Evolutionary conservation across 2,888 invertebrate genomes (phyloP), one percentile per base, ranked within the genome.

Genomic region (Ornithoptera priamus): DNA sequence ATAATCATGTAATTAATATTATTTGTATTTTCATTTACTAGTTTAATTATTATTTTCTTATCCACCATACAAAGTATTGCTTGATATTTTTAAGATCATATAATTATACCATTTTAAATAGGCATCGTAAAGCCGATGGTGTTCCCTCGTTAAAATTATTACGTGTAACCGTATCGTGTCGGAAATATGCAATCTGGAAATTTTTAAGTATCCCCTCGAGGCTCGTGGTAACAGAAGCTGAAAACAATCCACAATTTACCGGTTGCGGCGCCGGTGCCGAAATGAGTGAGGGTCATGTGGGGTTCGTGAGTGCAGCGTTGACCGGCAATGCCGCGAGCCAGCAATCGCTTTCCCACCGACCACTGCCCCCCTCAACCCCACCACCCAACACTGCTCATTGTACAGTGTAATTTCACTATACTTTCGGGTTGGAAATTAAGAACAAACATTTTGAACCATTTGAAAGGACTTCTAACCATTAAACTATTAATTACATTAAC

Each of bases 261-360:
- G 77, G 80, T 84, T 81, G 83, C 82, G 85, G 83, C 84, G 85
- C 85, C 81, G 84, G 83, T 87, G 85, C 85, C 88, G 85, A 88
- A 90, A 85, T 83, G 85, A 87, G 83, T 83, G 81, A 80, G 80
- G 81, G 82, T 81, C 83, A 81, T 81, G 84, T 80, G 81, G 81
- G 79, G 79, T 81, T 88, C 90, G 92, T 90, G 91, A 90, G 90
- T 85, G 89, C 81, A 87, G 86, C 80, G 82, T 86, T 86, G 83
- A 86, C 87, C 87, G 87, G 88, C 87, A 87, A 88, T 86, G 90
- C 92, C 91, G 85, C 88, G 77, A 90, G 91, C 91, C 83, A 85
- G 77, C 81, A 79, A 79, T 75, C 78, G 83, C 81, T 87, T 91
- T 90, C 92, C 91, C 92, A 90, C 88, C 83, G 81, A 73, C 79